Conservation (phyloP, 2,113 vertebrate genomes). For the Vidua chalybeata region DNA sequence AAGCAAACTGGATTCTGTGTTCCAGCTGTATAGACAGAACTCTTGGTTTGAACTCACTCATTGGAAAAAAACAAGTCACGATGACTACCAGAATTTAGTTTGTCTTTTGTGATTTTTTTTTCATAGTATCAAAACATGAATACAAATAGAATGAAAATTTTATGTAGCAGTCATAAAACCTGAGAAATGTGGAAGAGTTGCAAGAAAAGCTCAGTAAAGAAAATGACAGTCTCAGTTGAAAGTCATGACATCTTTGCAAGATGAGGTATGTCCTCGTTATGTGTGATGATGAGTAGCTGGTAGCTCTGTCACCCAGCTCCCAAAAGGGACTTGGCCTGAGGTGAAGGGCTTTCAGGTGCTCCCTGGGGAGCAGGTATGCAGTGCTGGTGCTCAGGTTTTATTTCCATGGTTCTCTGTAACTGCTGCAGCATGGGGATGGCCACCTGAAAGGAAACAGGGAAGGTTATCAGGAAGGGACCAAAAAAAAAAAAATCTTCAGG, state of each 20-base stretch:
- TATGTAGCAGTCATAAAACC: not conserved
- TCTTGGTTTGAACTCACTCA: not conserved
- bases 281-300: not conserved
- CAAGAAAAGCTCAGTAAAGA: not conserved
- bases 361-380: not conserved
- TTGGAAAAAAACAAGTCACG: not conserved
- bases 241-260: not conserved
- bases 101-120: not conserved
- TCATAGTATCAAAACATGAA: not conserved
- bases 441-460: not conserved
- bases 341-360: not conserved
- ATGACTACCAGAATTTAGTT: not conserved
- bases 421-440: accelerated
- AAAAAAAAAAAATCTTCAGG: not conserved
- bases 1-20: not conserved
- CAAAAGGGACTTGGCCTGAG: not conserved
- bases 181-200: not conserved
- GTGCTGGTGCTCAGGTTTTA: not conserved
- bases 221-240: not conserved
- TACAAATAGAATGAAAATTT: not conserved
- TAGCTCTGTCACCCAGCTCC: not conserved
- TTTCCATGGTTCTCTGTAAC: not conserved
- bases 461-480: not conserved
- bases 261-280: not conserved
- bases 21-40: not conserved